Percentiles rank a stretch among this genome's conserved stretches.
Evolutionary conservation across 1,140 invertebrate genomes (phyloP).

Genomic region (Apis dorsata): DNA sequence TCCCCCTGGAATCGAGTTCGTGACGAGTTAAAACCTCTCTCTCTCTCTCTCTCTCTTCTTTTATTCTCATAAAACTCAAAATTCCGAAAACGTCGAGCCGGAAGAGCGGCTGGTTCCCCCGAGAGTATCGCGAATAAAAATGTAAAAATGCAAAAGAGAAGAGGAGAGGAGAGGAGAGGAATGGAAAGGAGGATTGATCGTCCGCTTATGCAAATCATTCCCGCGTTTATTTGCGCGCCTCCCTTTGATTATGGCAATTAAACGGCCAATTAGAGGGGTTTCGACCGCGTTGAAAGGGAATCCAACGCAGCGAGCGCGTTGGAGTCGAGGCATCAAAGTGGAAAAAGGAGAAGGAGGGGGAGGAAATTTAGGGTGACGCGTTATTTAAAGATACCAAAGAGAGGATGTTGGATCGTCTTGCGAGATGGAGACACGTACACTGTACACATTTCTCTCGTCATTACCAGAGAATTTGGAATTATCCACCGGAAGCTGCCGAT

Average conservation of each 20-base stretch:
- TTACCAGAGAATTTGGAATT: slow-evolving; percentile 44
- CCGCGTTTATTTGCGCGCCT: slow-evolving; percentile 41
- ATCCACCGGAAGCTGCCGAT: slow-evolving; percentile 61
- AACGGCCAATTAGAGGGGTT: slow-evolving; percentile 61
- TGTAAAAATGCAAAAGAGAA: slow-evolving; percentile 28
- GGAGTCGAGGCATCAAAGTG: neutral
- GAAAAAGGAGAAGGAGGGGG: neutral
- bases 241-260: slow-evolving; percentile 60
- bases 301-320: neutral
- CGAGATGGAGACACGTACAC: neutral
- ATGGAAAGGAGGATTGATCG: neutral
- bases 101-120: neutral
- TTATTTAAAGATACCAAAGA: slow-evolving; percentile 56
- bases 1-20: slow-evolving; percentile 10
- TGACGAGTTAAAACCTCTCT: neutral
- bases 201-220: slow-evolving; percentile 38
- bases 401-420: neutral
- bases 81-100: neutral
- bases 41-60: neutral
- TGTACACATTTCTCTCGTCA: neutral
- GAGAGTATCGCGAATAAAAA: slow-evolving; percentile 17
- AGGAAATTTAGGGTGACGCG: slow-evolving; percentile 25
- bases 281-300: neutral
- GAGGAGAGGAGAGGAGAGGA: no score
- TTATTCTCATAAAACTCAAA: neutral